Evolutionary conservation across 2,888 invertebrate genomes (phyloP).

Genomic region (Chesias legatella): DNA sequence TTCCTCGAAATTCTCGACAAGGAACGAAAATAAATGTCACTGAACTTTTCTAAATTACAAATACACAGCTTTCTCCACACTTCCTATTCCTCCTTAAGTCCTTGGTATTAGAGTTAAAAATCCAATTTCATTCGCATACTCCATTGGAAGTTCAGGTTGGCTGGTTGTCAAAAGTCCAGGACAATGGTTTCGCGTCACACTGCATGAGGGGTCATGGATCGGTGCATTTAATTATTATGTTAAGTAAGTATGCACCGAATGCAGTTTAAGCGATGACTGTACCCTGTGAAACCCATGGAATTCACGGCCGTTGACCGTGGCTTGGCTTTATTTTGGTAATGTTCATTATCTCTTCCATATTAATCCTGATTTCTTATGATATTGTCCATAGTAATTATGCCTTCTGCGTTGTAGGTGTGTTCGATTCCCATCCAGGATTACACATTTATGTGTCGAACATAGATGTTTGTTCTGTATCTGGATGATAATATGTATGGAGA

Average conservation of each 20-base stretch:
- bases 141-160: conserved; percentile 47
- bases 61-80: conserved; percentile 16
- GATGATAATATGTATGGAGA: too few relatives aligned
- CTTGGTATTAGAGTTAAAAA: conserved; percentile 22
- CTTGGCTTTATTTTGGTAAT: conserved; percentile 25
- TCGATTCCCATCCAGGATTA: too few relatives aligned
- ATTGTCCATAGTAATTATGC: too few relatives aligned
- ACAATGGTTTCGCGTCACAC: conserved; percentile 52
- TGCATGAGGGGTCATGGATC: conserved; percentile 47
- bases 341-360: conserved; percentile 17
- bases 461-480: too few relatives aligned
- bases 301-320: conserved; percentile 28
- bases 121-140: conserved; percentile 14
- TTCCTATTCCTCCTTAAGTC: conserved; percentile 22
- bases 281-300: conserved; percentile 28
- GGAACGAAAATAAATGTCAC: conserved; percentile 29
- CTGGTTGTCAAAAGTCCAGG: conserved; percentile 47
- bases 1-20: conserved; percentile 12
- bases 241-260: conserved; percentile 29
- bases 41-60: conserved; percentile 33
- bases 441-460: too few relatives aligned
- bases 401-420: too few relatives aligned
- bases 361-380: conserved; percentile 7
- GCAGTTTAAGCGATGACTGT: conserved; percentile 24
- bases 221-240: conserved; percentile 45